Percentiles rank a stretch among this genome's conserved stretches.
These are phyloP conservation scores for Pseudomyrmex flavicornis DNA, from an alignment of 1,140 invertebrate species.

Conservation along the genomic window DNA sequence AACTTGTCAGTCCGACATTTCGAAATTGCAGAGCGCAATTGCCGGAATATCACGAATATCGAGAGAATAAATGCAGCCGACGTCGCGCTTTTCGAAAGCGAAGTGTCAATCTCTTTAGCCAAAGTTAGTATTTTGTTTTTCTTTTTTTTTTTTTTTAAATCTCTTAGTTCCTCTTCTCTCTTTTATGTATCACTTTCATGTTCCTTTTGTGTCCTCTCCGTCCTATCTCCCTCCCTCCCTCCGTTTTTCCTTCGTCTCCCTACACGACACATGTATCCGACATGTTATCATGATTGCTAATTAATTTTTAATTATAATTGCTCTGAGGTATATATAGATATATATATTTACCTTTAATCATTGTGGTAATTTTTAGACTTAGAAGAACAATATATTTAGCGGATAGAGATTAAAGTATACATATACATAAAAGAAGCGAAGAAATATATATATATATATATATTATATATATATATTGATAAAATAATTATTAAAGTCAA, in stretches of 20 bases:
- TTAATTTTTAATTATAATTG: slow-evolving; percentile 78
- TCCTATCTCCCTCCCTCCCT: slow-evolving; percentile 21
- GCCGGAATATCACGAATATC: slow-evolving; percentile 16
- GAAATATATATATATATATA: slow-evolving; percentile 65
- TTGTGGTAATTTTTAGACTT: slow-evolving; percentile 82
- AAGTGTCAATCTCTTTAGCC: slow-evolving; percentile 81
- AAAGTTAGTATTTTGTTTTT: slow-evolving; percentile 81
- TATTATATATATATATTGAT: slow-evolving; percentile 78
- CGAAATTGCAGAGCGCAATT: slow-evolving; percentile 65
- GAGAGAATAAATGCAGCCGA: slow-evolving; percentile 1
- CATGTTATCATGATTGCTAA: slow-evolving; percentile 72
- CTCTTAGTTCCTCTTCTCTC: slow-evolving; percentile 54
- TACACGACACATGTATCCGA: slow-evolving; percentile 70
- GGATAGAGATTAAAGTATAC: slow-evolving; percentile 83
- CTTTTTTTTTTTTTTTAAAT: slow-evolving; percentile 58
- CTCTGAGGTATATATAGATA: slow-evolving; percentile 74
- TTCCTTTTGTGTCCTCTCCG: no score
- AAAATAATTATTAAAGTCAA: slow-evolving; percentile 81
- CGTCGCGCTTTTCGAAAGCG: slow-evolving; percentile 66
- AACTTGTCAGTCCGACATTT: slow-evolving; percentile 73
- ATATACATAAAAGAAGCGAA: slow-evolving; percentile 81
- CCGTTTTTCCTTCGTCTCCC: slow-evolving; percentile 34
- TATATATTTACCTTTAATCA: slow-evolving; percentile 74
- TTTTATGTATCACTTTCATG: slow-evolving; percentile 16
- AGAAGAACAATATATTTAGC: slow-evolving; percentile 83